Conservation (phyloP, 2,797 vertebrate species). For the Rhincodon typus region DNA sequence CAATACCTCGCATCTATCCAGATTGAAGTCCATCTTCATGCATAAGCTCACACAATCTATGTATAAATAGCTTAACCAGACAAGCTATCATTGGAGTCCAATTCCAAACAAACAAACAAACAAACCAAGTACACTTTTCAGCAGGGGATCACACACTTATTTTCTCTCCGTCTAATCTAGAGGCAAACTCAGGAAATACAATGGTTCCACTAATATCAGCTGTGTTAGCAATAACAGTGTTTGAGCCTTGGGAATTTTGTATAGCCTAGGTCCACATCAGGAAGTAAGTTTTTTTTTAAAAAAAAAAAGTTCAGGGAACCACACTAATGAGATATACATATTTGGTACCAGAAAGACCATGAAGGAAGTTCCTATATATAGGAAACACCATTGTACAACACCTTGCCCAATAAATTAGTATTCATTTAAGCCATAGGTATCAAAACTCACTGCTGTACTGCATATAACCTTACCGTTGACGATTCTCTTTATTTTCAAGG, state of each 20-base stretch:
- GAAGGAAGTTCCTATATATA: background rate
- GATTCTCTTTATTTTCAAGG: constrained; percentile 88
- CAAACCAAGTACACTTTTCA: background rate
- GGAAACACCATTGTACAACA: background rate
- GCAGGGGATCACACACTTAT: background rate
- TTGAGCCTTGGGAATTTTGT: background rate
- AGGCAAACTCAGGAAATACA: background rate
- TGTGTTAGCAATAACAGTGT: background rate
- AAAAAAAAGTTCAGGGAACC: background rate
- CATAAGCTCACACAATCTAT: background rate
- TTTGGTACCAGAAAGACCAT: background rate
- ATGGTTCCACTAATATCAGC: background rate
- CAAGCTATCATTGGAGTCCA: background rate
- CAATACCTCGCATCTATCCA: too few relatives aligned
- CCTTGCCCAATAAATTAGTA: background rate
- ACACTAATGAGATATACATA: background rate
- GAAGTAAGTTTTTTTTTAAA: background rate
- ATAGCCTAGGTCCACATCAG: background rate
- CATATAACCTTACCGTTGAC: constrained; percentile 66
- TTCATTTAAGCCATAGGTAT: background rate
- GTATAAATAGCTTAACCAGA: background rate
- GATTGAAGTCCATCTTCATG: background rate
- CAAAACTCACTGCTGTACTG: background rate
- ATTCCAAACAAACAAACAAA: background rate
- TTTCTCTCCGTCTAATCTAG: background rate